Evolutionary conservation across 2,113 vertebrate genomes (phyloP).

Genomic region (Microcebus murinus): DNA sequence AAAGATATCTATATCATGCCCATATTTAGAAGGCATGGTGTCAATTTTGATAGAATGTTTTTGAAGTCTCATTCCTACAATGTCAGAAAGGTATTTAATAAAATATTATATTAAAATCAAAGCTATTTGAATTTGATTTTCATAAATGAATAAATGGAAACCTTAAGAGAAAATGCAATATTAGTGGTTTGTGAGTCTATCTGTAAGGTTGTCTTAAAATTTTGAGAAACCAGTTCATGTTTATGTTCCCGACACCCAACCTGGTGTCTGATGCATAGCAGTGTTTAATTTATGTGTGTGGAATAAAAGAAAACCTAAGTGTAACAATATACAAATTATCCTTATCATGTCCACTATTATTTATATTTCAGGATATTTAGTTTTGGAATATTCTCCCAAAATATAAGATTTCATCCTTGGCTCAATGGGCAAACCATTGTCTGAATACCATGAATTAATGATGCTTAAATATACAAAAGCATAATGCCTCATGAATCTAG

Average conservation of each 20-base stretch:
- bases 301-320: not conserved
- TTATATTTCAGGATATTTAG: not conserved
- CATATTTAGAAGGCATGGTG: not conserved
- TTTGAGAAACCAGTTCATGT: not conserved
- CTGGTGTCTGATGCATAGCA: not conserved
- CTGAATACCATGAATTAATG: not conserved
- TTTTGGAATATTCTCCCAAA: not conserved
- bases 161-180: not conserved
- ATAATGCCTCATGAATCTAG: not conserved
- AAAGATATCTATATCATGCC: not conserved
- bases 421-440: not conserved
- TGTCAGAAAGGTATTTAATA: not conserved
- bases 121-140: conserved; percentile 24
- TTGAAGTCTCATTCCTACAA: not conserved
- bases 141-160: not conserved
- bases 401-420: not conserved
- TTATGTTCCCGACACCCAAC: not conserved
- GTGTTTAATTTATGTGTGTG: not conserved
- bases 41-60: not conserved
- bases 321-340: not conserved
- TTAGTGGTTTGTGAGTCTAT: not conserved
- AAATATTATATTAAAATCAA: not conserved
- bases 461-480: not conserved
- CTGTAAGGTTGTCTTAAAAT: not conserved
- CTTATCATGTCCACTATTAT: not conserved